Evolutionary conservation across 2,888 invertebrate genomes (phyloP), one percentile per base, ranked within the genome.

Genomic region (Fragum sueziense): DNA sequence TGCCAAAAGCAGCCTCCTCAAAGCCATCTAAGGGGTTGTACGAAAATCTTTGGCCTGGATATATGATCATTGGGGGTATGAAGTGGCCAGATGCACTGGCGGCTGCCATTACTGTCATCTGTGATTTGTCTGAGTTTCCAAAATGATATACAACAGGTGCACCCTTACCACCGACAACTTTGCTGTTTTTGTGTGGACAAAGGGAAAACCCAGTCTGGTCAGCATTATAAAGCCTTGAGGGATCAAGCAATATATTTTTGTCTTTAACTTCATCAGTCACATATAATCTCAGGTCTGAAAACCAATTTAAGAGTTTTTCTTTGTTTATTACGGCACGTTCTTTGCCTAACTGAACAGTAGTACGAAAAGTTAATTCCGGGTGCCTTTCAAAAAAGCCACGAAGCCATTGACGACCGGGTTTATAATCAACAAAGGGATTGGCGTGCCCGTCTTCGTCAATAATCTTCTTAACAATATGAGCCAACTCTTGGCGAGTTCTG

Each of bases 11-110:
- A 22, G 76, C 76, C 31, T 76, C 73, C 57, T 61, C 57, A 74
- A 80, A 80, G 2, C 76, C 80, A 17, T 80, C 76, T 0, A 76
- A 29, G 17, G 76, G 80, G 25, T 80, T 33, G 41, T 72, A 79
- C 2, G 37, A 4, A 62, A 79, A 79, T 0, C 79, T n/a, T 68
- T 76, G 72, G 4, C 80, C 73, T 7, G 65, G 80, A 34, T 61
- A 80, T 20, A 79, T 37, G 11, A 79, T 69, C 76, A 80, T 80
- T 14, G 80, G 76, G 27, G 72, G 68, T 2, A 68, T 33, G 57
- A 67, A 79, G 29, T 79, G 74, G 22, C 61, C 68, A 1, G 37
- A 2, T 11, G 79, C 74, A 68, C 74, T 79, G 14, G 59, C 62
- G 1, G 74, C 74, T 33, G 70, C 78, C 74, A 78, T 74, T 3